A percentile compares a stretch with the other conserved stretches of the same genome.
Conservation (phyloP, 2,113 vertebrate species). For the Pygoscelis antarcticus region DNA sequence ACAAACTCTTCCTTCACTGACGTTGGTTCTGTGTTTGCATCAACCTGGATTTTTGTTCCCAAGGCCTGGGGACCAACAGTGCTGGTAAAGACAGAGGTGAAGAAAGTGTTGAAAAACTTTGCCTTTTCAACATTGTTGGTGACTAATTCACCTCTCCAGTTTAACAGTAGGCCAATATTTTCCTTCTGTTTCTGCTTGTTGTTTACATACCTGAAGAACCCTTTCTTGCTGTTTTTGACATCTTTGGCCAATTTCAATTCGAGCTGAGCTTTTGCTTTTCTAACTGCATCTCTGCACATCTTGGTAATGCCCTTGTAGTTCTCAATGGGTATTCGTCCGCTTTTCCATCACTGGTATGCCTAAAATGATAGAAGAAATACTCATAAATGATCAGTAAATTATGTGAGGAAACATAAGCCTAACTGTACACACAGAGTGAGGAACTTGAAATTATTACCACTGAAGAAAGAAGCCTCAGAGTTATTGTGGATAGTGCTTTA, state of each 20-base stretch:
- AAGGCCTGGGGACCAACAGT: background rate
- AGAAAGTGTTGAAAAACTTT: background rate
- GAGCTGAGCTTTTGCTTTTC: background rate
- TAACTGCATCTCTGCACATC: background rate
- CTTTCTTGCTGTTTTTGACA: background rate
- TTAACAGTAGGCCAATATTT: background rate
- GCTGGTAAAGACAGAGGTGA: background rate
- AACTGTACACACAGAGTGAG: background rate
- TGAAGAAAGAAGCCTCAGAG: background rate
- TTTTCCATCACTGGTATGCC: background rate
- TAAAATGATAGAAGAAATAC: background rate
- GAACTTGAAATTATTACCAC: background rate
- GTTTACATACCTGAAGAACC: background rate
- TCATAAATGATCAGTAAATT: background rate
- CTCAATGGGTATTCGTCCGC: background rate
- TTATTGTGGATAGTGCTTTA: background rate
- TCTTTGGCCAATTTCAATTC: background rate
- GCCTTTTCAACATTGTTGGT: no score
- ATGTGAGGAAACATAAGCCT: background rate
- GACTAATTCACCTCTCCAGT: background rate
- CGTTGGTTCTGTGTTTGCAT: background rate
- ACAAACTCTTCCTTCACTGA: background rate
- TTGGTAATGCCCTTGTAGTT: background rate
- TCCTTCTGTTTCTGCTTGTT: background rate
- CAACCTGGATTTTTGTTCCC: background rate